Evolutionary conservation across 2,113 vertebrate genomes (phyloP).

Genomic region (Speoplatyrhinus poulsoni): DNA sequence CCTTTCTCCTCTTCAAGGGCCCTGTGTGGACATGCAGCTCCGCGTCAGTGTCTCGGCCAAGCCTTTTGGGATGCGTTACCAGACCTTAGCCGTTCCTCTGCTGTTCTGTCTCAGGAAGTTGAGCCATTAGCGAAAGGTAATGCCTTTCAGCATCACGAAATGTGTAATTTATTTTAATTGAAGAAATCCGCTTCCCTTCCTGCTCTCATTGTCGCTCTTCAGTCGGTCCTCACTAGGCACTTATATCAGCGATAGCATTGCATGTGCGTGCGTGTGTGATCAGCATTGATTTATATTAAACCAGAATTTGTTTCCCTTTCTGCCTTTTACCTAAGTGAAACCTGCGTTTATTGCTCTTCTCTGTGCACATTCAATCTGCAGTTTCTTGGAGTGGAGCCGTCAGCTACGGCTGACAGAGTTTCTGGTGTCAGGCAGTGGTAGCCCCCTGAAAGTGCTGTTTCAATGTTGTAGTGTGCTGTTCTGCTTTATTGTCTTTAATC

Average conservation of each 20-base stretch:
- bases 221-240: not conserved
- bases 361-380: not conserved
- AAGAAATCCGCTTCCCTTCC: not conserved
- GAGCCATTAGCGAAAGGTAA: conserved; percentile 53
- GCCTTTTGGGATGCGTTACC: conserved; percentile 55
- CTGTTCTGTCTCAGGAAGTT: conserved; percentile 48
- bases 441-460: too few species aligned
- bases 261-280: not conserved
- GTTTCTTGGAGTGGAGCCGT: too few species aligned
- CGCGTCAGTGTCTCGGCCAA: conserved; percentile 57
- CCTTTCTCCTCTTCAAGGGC: conserved; percentile 13
- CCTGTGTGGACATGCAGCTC: not conserved
- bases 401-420: too few species aligned
- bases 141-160: conserved; percentile 47
- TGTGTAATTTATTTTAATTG: conserved; percentile 37
- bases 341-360: too few species aligned
- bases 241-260: too few species aligned
- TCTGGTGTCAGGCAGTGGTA: too few species aligned
- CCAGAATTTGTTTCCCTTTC: not conserved
- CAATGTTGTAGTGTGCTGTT: too few species aligned
- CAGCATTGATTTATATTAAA: not conserved
- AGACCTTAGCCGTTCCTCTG: conserved; percentile 16
- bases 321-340: not conserved
- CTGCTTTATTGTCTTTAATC: too few species aligned
- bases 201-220: not conserved